Base-by-base conservation (phyloP, 2,113 vertebrate genomes). In the Oryzias woworae region DNA sequence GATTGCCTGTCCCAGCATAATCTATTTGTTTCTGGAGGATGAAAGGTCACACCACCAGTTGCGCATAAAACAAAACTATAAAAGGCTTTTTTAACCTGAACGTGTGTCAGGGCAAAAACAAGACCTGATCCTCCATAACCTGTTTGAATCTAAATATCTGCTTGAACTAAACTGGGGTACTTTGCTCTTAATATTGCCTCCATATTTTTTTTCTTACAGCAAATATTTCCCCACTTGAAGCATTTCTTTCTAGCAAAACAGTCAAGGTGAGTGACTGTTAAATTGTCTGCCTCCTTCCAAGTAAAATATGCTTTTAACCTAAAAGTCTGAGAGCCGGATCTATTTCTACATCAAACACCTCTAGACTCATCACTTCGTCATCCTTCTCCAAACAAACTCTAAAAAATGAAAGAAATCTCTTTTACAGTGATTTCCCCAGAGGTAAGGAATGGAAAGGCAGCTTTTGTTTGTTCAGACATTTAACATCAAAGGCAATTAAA, bases 281-380 rank as follows among this genome's bases (percentile, higher is more conserved):
- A 56, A 56, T 59, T 0, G 54, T 54, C 12, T 7, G 7, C 55
- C 55, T 68, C 7, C 12, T n/a, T 15, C n/a, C 8, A 15, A 45
- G 36, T 17, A 8, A 56, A 57, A 51, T 36, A 15, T 1, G 13
- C 15, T 50, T n/a, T 24, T 42, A 22, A 5, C 24, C 13, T 15
- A 13, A 52, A 5, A 22, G 7, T 4, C 0, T 72, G 43, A 59
- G 1, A 20, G 1, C 17, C 2, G 42, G 41, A 5, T 31, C 14
- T 45, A 14, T 22, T 41, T 49, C 15, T 2, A 45, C 2, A 2
- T 24, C 12, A 26, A 22, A 6, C 14, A 49, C 45, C 24, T 47
- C 15, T 51, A 46, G 46, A n/a, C 44, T 63, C 43, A 47, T 73
- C 64, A 42, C 26, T 14, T 24, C 17, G 31, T 26, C 24, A 24